These are phyloP conservation scores for Gyps fulvus DNA, from an alignment of 2,113 vertebrate genomes.

Conservation along the genomic window DNA sequence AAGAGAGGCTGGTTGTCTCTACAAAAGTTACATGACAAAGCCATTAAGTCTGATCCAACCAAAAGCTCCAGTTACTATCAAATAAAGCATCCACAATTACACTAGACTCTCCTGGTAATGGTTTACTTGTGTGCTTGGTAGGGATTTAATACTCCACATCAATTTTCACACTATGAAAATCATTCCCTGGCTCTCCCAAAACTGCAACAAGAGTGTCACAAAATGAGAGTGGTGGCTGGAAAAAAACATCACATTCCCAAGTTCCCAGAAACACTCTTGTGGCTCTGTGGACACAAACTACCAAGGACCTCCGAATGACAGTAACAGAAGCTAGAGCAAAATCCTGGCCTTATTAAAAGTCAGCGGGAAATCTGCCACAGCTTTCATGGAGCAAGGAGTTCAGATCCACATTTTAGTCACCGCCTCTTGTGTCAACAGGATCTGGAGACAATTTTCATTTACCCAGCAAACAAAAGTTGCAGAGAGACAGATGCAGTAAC, in stretches of 20 bases:
- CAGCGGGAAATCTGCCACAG: not conserved
- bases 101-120: not conserved
- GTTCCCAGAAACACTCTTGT: not conserved
- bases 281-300: not conserved
- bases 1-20: not conserved
- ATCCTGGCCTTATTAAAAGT: not conserved
- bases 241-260: not conserved
- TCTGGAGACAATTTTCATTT: conserved; percentile 30
- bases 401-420: not conserved
- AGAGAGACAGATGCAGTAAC: conserved; percentile 16
- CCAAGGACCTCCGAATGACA: not conserved
- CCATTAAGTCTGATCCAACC: not conserved
- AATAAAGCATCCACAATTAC: not conserved
- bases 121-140: not conserved
- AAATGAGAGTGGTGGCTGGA: not conserved
- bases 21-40: not conserved
- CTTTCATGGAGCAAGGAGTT: not conserved
- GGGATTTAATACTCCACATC: not conserved
- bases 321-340: not conserved
- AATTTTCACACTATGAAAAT: not conserved
- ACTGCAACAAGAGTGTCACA: not conserved
- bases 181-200: not conserved
- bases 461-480: conserved; percentile 24
- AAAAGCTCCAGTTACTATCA: not conserved
- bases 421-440: conserved; percentile 50